phyloP scores from a whole-genome alignment of 2,113 vertebrate species.

The Thinocorus orbignyianus region DNA sequence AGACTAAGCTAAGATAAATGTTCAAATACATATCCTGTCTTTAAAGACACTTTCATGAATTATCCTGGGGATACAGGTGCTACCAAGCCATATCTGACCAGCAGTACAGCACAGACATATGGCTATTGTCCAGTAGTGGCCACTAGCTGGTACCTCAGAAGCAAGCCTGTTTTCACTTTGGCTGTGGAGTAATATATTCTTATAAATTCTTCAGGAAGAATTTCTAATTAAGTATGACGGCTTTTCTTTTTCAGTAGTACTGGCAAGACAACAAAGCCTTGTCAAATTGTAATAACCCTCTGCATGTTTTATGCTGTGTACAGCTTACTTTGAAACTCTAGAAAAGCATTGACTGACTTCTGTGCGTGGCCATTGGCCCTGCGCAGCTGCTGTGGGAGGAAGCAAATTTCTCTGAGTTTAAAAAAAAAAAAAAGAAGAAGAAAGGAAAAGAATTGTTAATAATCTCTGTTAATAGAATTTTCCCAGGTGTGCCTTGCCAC shows the following conservation, averaged over 20 bases:
- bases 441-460: background rate
- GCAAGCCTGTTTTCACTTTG: background rate
- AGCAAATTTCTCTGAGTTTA: background rate
- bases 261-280: background rate
- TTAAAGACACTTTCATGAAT: background rate
- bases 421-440: background rate
- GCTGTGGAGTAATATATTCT: background rate
- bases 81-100: background rate
- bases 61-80: background rate
- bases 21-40: background rate
- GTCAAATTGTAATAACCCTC: background rate
- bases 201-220: background rate
- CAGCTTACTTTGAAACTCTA: background rate
- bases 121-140: background rate
- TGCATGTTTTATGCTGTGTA: background rate
- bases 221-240: background rate
- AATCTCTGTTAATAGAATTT: background rate
- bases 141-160: background rate
- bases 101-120: background rate
- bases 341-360: background rate
- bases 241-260: background rate
- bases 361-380: background rate
- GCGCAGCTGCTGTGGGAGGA: background rate
- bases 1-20: background rate
- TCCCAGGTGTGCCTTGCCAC: background rate